Percentiles rank a stretch among this genome's conserved stretches.
These are phyloP conservation scores for Hartigia nigra DNA, from an alignment of 2,888 invertebrate genomes.

Conservation along the genomic window DNA sequence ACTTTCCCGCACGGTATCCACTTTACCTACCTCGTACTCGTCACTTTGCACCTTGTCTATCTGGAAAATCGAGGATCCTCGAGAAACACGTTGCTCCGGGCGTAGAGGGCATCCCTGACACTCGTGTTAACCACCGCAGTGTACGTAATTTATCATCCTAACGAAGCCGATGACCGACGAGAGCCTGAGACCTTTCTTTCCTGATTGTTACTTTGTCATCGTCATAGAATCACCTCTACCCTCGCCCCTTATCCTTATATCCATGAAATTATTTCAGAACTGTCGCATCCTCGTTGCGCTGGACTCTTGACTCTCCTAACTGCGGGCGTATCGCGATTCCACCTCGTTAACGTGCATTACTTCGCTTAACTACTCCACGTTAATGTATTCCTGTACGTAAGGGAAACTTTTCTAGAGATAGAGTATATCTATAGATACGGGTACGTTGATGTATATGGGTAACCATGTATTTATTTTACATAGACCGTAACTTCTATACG, in stretches of 20 bases:
- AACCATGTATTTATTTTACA: background rate
- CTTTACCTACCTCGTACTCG: background rate
- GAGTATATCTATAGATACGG: background rate
- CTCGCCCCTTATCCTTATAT: background rate
- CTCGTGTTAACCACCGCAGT: background rate
- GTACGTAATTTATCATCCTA: background rate
- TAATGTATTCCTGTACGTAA: conserved; percentile 4
- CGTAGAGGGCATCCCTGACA: background rate
- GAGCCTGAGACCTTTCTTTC: background rate
- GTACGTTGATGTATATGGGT: background rate
- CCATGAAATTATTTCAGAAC: background rate
- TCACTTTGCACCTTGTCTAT: background rate
- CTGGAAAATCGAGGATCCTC: background rate
- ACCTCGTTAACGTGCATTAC: conserved; percentile 1
- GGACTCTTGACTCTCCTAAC: background rate
- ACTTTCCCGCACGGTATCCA: background rate
- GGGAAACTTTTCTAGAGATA: background rate
- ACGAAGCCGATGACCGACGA: background rate
- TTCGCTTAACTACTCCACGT: background rate
- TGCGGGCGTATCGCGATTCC: background rate
- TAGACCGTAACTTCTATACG: background rate
- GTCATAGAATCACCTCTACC: background rate
- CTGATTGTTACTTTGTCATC: background rate
- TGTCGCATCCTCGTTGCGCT: background rate
- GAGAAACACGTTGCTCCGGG: background rate